phyloP scores from a whole-genome alignment of 1,140 invertebrate genomes.

The Drosophila bifasciata region DNA sequence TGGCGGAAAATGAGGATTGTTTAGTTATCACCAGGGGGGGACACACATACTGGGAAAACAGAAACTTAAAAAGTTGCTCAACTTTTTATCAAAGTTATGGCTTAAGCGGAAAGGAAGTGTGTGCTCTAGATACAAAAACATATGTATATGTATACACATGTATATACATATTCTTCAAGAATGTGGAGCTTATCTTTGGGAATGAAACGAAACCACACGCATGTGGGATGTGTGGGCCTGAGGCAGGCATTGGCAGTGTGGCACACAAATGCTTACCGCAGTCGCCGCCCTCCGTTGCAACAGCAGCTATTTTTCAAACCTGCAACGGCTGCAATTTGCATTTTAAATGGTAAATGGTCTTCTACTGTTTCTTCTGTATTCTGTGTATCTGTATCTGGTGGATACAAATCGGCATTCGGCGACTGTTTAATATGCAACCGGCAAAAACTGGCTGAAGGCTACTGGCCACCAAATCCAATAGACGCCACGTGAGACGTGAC shows the following conservation, averaged over 20 bases:
- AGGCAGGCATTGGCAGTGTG: neutral
- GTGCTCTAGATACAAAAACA: conserved; percentile 13
- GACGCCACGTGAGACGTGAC: conserved; percentile 35
- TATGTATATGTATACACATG: neutral
- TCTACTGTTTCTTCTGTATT: conserved; percentile 15
- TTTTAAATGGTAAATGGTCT: conserved; percentile 56
- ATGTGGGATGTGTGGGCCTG: conserved; percentile 16
- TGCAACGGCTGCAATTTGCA: conserved; percentile 70
- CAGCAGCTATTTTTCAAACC: conserved; percentile 52
- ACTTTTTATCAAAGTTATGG: conserved; percentile 46
- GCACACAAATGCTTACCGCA: conserved; percentile 18
- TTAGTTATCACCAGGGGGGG: conserved; percentile 45
- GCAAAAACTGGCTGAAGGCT: conserved; percentile 71
- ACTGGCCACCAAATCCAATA: conserved; percentile 74
- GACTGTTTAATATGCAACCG: conserved; percentile 63
- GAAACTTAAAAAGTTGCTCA: conserved; percentile 53
- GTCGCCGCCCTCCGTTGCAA: conserved; percentile 53
- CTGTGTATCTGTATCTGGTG: conserved; percentile 25
- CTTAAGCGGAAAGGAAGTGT: conserved; percentile 47
- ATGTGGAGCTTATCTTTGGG: conserved; percentile 27
- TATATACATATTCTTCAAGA: neutral
- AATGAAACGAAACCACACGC: neutral
- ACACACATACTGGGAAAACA: conserved; percentile 1
- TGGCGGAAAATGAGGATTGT: conserved; percentile 5
- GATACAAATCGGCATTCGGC: conserved; percentile 19